Conservation (phyloP, 2,113 vertebrate species). For the Pluvianellus socialis region DNA sequence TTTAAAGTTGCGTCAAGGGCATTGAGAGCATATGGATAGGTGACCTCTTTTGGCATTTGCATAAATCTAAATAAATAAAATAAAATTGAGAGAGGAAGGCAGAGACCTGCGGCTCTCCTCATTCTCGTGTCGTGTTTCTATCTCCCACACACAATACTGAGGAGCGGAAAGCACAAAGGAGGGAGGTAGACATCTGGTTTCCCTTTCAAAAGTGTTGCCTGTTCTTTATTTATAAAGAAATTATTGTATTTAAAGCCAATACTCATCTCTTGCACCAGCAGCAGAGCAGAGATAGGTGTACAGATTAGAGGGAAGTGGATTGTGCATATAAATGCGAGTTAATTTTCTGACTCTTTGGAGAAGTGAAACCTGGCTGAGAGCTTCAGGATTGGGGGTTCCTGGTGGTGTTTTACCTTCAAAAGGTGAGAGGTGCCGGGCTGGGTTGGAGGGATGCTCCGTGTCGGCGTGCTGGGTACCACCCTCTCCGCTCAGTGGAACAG, state of each 20-base stretch:
- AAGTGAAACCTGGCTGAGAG: background rate
- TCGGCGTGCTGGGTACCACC: accelerated
- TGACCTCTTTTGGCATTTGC: constrained; percentile 35
- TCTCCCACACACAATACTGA: background rate
- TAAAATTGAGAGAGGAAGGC: background rate
- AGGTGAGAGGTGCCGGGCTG: background rate
- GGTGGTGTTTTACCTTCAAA: background rate
- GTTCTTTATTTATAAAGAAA: constrained; percentile 70
- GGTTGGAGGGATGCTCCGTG: background rate
- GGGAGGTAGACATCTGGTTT: constrained; percentile 62
- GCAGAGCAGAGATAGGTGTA: constrained; percentile 31
- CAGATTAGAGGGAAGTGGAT: constrained; percentile 50
- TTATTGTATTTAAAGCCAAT: constrained; percentile 61
- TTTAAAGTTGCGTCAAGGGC: constrained; percentile 39
- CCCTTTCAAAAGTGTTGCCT: constrained; percentile 54
- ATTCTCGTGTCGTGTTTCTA: background rate
- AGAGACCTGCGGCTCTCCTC: constrained; percentile 38
- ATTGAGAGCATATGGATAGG: background rate
- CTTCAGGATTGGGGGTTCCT: background rate
- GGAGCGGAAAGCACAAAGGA: constrained; percentile 31
- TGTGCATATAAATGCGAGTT: constrained; percentile 65
- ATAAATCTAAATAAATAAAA: constrained; percentile 66
- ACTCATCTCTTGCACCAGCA: constrained; percentile 46
- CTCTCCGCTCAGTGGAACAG: accelerated
- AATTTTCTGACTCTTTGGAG: constrained; percentile 53